Conservation (phyloP, 1,140 invertebrate species). For the Oppia nitens region DNA sequence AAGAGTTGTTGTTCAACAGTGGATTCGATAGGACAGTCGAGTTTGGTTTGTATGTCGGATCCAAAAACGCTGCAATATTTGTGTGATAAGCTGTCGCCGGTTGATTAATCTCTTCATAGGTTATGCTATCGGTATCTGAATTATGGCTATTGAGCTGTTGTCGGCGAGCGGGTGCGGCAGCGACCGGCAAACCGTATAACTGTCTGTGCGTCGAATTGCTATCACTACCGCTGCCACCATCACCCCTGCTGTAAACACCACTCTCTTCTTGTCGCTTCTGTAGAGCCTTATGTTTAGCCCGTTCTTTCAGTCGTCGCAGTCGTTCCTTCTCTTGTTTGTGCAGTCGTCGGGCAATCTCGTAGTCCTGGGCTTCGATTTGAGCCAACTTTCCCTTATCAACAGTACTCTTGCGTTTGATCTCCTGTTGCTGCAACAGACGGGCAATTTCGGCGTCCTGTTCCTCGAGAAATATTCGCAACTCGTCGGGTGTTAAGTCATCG, state of each 20-base stretch:
- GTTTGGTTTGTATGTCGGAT: slow-evolving; percentile 35
- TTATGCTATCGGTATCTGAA: not conserved
- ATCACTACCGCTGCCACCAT: not conserved
- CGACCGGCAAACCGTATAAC: too few relatives aligned
- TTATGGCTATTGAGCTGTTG: not conserved
- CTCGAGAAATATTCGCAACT: slow-evolving; percentile 36
- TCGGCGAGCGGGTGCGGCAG: not conserved
- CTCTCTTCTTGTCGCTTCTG: not conserved
- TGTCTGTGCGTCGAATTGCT: not conserved
- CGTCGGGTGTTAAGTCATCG: slow-evolving; percentile 25
- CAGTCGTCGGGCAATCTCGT: slow-evolving; percentile 67
- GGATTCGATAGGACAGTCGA: not conserved
- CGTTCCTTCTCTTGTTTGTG: slow-evolving; percentile 65
- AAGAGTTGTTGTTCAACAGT: not conserved
- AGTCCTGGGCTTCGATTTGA: slow-evolving; percentile 78
- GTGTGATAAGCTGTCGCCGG: slow-evolving; percentile 10
- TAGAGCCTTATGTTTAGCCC: slow-evolving; percentile 32
- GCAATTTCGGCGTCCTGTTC: slow-evolving; percentile 48
- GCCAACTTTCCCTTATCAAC: slow-evolving; percentile 46
- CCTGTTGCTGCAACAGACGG: slow-evolving; percentile 43
- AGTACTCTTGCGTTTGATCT: slow-evolving; percentile 42
- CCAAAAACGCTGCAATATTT: slow-evolving; percentile 41
- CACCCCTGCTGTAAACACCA: not conserved
- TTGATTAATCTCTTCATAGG: slow-evolving; percentile 9
- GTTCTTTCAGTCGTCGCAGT: slow-evolving; percentile 44